Evolutionary conservation across 2,113 vertebrate genomes (phyloP).

Genomic region (Pitta sordida): DNA sequence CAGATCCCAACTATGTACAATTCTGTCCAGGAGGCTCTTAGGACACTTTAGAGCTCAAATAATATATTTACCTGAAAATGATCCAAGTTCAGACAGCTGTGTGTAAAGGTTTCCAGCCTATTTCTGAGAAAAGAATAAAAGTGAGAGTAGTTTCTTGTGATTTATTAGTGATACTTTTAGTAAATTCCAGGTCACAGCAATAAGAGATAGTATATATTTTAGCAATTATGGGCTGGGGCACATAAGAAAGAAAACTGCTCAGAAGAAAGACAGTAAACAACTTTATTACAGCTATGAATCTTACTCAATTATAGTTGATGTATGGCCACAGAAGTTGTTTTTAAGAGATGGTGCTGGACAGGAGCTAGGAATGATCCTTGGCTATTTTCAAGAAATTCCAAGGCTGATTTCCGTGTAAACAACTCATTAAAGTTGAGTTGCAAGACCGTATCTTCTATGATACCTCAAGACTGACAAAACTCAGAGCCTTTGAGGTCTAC

Average conservation of each 20-base stretch:
- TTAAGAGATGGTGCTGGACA: not conserved
- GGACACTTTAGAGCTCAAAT: not conserved
- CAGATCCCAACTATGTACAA: not conserved
- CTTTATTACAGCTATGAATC: not conserved
- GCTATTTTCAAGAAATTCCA: constrained; percentile 31
- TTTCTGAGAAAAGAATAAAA: not conserved
- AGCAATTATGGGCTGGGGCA: not conserved
- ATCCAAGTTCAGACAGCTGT: constrained; percentile 64
- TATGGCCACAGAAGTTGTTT: constrained; percentile 23
- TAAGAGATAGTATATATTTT: constrained; percentile 7
- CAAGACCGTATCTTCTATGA: not conserved
- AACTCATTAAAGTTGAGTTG: not conserved
- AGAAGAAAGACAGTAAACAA: not conserved
- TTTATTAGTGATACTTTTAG: not conserved
- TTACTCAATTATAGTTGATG: not conserved
- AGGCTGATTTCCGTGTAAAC: constrained; percentile 12
- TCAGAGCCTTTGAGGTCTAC: not conserved
- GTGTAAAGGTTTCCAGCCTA: constrained; percentile 7
- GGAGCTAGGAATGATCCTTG: not conserved
- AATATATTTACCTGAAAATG: not conserved
- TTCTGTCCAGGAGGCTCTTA: constrained; percentile 17
- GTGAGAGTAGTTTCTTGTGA: constrained; percentile 27
- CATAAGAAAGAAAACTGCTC: not conserved
- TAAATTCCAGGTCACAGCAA: constrained; percentile 11
- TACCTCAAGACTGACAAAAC: not conserved